phyloP scores from a whole-genome alignment of 2,888 invertebrate species.

The Hypselothyrea guttata region DNA sequence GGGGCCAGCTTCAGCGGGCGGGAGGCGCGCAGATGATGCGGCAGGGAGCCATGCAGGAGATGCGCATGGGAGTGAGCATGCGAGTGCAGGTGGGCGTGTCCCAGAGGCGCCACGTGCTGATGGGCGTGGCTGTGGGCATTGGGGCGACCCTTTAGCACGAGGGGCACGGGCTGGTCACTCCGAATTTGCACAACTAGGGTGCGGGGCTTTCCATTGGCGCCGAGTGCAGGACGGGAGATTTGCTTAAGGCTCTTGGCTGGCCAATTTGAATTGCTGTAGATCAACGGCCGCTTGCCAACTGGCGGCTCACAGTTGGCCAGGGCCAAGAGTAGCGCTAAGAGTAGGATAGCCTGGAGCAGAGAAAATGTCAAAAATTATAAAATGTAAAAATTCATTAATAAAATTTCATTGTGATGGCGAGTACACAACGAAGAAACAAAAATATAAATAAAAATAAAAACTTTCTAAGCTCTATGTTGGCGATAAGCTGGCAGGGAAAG shows the following conservation, averaged over 20 bases:
- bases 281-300: constrained; percentile 64
- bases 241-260: constrained; percentile 75
- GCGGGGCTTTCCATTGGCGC: constrained; percentile 63
- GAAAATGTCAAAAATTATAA: constrained; percentile 34
- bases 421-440: constrained; percentile 21
- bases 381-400: constrained; percentile 22
- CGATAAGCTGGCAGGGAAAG: constrained; percentile 13
- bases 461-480: constrained; percentile 55
- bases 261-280: constrained; percentile 71
- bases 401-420: constrained; percentile 46
- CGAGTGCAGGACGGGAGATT: constrained; percentile 39
- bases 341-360: not conserved
- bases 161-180: constrained; percentile 79
- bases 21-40: constrained; percentile 51
- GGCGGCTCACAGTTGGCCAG: constrained; percentile 69
- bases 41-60: constrained; percentile 39
- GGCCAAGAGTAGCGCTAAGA: constrained; percentile 43
- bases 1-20: constrained; percentile 55
- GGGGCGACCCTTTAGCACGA: constrained; percentile 78
- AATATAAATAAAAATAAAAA: constrained; percentile 35
- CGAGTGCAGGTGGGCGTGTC: constrained; percentile 30
- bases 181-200: constrained; percentile 81
- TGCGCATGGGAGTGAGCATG: constrained; percentile 50
- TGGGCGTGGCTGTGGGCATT: constrained; percentile 47
- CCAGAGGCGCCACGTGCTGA: constrained; percentile 30